These are phyloP conservation scores for Kradibia gibbosae DNA, from an alignment of 1,140 invertebrate genomes.

Conservation along the genomic window DNA sequence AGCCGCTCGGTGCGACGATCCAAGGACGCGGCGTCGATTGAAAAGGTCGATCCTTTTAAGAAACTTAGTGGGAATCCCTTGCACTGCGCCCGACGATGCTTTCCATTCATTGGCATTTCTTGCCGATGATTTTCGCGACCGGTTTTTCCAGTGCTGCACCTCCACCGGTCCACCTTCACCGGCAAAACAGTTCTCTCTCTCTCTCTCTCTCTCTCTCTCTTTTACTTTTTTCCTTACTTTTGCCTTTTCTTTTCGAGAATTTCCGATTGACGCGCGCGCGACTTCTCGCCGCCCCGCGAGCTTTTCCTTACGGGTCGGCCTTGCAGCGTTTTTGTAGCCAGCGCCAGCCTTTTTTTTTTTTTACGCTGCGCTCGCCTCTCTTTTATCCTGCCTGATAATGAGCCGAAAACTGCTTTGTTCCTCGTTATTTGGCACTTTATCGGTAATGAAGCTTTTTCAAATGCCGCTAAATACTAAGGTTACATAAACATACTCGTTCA, in stretches of 20 bases:
- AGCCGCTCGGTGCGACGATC: slow-evolving; percentile 31
- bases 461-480: neutral
- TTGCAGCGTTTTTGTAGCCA: too few species aligned
- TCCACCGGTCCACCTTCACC: too few species aligned
- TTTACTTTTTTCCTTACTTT: too few species aligned
- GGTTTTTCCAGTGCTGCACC: too few species aligned
- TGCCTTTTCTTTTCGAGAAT: too few species aligned
- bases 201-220: too few species aligned
- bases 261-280: too few species aligned
- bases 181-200: too few species aligned
- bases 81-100: slow-evolving; percentile 55
- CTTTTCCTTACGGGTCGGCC: too few species aligned
- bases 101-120: slow-evolving; percentile 70
- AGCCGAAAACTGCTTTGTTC: neutral
- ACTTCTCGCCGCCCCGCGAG: too few species aligned
- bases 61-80: slow-evolving; percentile 54
- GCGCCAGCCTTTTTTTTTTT: slow-evolving; percentile 17
- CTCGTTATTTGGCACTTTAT: neutral
- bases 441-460: neutral
- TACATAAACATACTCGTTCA: too few species aligned
- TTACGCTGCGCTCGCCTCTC: neutral
- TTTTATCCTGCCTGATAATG: neutral
- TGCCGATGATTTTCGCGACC: slow-evolving; percentile 60
- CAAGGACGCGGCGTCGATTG: slow-evolving; percentile 70
- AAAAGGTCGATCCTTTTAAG: slow-evolving; percentile 72